Conservation (phyloP, 2,888 invertebrate genomes). For the Ormyrus nitidulus region DNA sequence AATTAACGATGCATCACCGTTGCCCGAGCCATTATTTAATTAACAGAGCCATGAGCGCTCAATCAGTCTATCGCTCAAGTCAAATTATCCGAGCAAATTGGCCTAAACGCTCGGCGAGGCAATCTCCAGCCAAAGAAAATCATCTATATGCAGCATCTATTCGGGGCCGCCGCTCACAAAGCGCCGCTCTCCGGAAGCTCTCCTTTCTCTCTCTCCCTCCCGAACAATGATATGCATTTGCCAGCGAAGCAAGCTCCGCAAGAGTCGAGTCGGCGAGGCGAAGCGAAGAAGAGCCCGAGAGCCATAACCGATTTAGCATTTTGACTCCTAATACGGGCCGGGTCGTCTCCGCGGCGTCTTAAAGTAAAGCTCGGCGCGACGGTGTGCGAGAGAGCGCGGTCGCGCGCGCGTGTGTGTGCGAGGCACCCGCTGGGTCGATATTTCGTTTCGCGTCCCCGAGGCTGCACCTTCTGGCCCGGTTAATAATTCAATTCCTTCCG, state of each 20-base stretch:
- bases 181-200: background rate
- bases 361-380: background rate
- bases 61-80: too few relatives aligned
- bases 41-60: too few relatives aligned
- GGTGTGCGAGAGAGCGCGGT: background rate
- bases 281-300: background rate
- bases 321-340: slow-evolving; percentile 43
- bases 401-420: background rate
- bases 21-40: too few relatives aligned
- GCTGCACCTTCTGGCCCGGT: slow-evolving; percentile 73
- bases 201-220: background rate
- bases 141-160: too few relatives aligned
- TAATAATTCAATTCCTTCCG: slow-evolving; percentile 75
- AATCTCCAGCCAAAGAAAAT: too few relatives aligned
- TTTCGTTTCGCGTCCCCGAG: slow-evolving; percentile 54
- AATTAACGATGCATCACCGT: too few relatives aligned
- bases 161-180: background rate
- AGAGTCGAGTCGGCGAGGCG: slow-evolving; percentile 10
- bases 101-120: too few relatives aligned
- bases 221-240: slow-evolving; percentile 46
- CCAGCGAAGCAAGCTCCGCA: background rate
- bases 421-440: slow-evolving; percentile 52
- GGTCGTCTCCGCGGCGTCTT: background rate
- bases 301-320: slow-evolving; percentile 54
- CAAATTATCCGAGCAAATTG: too few relatives aligned